phyloP scores from a whole-genome alignment of 2,888 invertebrate genomes.

The Drosophila stalkeri region DNA sequence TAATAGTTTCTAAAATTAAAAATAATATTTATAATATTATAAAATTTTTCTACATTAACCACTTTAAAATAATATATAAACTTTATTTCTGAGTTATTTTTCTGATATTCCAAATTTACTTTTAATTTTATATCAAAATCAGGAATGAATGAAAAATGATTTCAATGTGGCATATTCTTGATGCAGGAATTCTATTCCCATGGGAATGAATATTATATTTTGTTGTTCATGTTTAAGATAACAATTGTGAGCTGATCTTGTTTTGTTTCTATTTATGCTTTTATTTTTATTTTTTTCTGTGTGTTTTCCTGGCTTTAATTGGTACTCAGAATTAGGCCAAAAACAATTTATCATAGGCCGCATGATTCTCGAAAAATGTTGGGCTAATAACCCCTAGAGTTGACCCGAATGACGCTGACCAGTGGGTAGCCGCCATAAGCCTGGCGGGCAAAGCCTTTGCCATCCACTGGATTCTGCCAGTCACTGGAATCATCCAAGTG shows the following conservation, averaged over 20 bases:
- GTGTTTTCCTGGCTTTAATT: constrained; percentile 55
- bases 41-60: no score
- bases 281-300: neutral
- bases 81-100: no score
- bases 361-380: constrained; percentile 64
- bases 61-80: no score
- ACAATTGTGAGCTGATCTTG: constrained; percentile 37
- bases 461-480: constrained; percentile 44
- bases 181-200: constrained; percentile 17
- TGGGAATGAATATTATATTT: constrained; percentile 25
- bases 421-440: constrained; percentile 32
- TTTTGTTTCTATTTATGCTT: constrained; percentile 11
- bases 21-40: no score
- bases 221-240: constrained; percentile 56
- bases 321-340: constrained; percentile 73
- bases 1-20: no score
- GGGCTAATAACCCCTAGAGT: constrained; percentile 67
- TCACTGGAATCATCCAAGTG: constrained; percentile 75
- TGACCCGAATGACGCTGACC: constrained; percentile 45
- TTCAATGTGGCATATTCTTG: constrained; percentile 20
- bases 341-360: constrained; percentile 70
- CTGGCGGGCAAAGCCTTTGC: constrained; percentile 2
- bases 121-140: neutral
- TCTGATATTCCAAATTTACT: neutral
- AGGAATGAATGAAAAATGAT: neutral